phyloP scores from a whole-genome alignment of 2,113 vertebrate species.

The Rhagologus leucostigma region DNA sequence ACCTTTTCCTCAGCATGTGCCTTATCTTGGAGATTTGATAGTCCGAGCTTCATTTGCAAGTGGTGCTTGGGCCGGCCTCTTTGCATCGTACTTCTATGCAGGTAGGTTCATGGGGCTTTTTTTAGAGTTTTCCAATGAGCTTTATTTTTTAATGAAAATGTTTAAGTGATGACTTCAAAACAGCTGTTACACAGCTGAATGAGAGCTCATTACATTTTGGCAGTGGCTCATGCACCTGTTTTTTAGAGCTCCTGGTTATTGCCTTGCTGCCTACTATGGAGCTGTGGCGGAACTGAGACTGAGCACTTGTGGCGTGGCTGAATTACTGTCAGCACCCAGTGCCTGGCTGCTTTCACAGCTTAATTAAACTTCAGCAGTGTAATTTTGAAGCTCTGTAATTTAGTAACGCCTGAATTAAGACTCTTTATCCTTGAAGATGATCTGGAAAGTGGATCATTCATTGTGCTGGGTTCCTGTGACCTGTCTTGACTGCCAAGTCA shows the following conservation, averaged over 20 bases:
- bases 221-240: conserved; percentile 74
- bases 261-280: conserved; percentile 68
- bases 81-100: neutral
- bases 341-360: neutral
- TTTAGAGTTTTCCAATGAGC: neutral
- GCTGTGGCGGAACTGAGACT: conserved; percentile 74
- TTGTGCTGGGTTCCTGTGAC: neutral
- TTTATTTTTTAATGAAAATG: neutral
- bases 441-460: neutral
- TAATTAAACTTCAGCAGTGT: neutral
- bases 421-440: neutral
- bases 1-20: neutral
- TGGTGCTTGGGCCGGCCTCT: neutral
- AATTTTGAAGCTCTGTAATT: neutral
- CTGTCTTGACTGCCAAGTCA: neutral
- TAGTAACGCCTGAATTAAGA: neutral
- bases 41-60: neutral
- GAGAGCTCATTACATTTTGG: neutral
- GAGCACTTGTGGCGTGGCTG: conserved; percentile 70
- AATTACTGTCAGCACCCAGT: conserved; percentile 28
- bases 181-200: neutral
- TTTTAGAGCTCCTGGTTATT: conserved; percentile 75
- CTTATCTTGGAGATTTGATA: neutral
- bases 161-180: neutral
- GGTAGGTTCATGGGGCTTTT: neutral